Evolutionary conservation across 92 coral and sea anemone genomes (phyloP).

Genomic region (Epizoanthus rinbou): DNA sequence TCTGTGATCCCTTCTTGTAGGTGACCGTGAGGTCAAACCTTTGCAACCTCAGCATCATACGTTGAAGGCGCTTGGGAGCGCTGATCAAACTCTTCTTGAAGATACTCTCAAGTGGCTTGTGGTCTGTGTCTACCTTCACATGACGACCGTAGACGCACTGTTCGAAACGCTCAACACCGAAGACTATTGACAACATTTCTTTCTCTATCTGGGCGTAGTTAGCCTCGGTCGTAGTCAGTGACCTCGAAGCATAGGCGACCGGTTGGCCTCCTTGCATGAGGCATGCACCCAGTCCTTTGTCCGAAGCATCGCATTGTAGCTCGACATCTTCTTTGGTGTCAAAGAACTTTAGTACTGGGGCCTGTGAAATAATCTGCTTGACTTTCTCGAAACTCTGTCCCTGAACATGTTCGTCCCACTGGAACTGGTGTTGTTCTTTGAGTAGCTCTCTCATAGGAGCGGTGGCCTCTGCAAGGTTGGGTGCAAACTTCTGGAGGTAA

Average conservation of each 20-base stretch:
- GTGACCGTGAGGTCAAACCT: slow-evolving; percentile 24
- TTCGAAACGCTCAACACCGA: slow-evolving; percentile 7
- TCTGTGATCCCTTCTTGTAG: slow-evolving; percentile 38
- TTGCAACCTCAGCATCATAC: slow-evolving; percentile 41
- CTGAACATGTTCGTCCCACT: slow-evolving; percentile 36
- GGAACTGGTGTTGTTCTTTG: slow-evolving; percentile 47
- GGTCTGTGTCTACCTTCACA: slow-evolving; percentile 32
- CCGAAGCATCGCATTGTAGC: slow-evolving; percentile 39
- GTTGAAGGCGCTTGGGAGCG: slow-evolving; percentile 44
- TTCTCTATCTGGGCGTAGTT: slow-evolving; percentile 16
- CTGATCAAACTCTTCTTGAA: not conserved
- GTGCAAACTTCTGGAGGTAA: slow-evolving; percentile 23
- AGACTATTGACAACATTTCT: slow-evolving; percentile 16
- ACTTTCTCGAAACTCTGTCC: slow-evolving; percentile 10
- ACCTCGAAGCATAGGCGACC: too few relatives aligned
- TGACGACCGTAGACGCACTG: slow-evolving; percentile 4
- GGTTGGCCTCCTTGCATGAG: too few relatives aligned
- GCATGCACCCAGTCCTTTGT: slow-evolving; percentile 1
- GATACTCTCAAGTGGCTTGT: slow-evolving; percentile 31
- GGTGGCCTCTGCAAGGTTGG: slow-evolving; percentile 1
- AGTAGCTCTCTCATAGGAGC: slow-evolving; percentile 47
- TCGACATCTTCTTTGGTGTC: slow-evolving; percentile 35
- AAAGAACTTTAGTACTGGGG: slow-evolving; percentile 56
- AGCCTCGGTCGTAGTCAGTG: too few relatives aligned
- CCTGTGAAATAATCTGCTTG: slow-evolving; percentile 14